Evolutionary conservation across 2,888 invertebrate genomes (phyloP).

Genomic region (Tiliacea aurago): DNA sequence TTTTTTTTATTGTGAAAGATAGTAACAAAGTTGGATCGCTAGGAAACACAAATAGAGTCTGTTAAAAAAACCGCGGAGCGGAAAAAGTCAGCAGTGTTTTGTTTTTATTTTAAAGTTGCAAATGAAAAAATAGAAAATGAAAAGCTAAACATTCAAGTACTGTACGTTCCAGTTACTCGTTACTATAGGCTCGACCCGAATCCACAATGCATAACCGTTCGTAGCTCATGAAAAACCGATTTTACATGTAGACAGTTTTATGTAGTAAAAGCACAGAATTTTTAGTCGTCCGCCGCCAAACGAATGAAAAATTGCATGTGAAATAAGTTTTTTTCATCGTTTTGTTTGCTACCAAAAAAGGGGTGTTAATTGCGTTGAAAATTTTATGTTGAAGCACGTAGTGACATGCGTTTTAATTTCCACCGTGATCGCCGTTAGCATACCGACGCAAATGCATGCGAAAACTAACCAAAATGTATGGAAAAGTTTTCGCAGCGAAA

Average conservation of each 20-base stretch:
- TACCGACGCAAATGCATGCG: not conserved
- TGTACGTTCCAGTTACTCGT: not conserved
- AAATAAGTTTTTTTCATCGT: constrained; percentile 29
- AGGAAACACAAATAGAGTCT: not conserved
- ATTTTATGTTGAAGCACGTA: constrained; percentile 38
- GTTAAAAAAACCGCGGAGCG: not conserved
- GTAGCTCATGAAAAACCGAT: constrained; percentile 50
- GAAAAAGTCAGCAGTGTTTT: constrained; percentile 5
- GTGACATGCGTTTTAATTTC: constrained; percentile 28
- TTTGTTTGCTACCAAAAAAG: constrained; percentile 36
- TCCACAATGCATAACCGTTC: constrained; percentile 41
- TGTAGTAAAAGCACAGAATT: constrained; percentile 33
- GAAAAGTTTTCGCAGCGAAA: not conserved
- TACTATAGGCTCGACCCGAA: constrained; percentile 48
- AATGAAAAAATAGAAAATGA: not conserved
- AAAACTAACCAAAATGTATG: constrained; percentile 1
- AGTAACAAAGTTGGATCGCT: not conserved
- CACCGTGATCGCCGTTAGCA: not conserved
- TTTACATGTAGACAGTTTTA: constrained; percentile 35
- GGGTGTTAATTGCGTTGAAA: constrained; percentile 54
- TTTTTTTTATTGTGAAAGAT: no score
- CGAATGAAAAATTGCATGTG: constrained; percentile 38
- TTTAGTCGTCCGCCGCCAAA: constrained; percentile 30
- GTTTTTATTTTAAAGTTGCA: constrained; percentile 3
- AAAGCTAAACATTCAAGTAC: constrained; percentile 6